These are phyloP conservation scores for Graphium colonna DNA, from an alignment of 2,888 invertebrate species.

Conservation along the genomic window DNA sequence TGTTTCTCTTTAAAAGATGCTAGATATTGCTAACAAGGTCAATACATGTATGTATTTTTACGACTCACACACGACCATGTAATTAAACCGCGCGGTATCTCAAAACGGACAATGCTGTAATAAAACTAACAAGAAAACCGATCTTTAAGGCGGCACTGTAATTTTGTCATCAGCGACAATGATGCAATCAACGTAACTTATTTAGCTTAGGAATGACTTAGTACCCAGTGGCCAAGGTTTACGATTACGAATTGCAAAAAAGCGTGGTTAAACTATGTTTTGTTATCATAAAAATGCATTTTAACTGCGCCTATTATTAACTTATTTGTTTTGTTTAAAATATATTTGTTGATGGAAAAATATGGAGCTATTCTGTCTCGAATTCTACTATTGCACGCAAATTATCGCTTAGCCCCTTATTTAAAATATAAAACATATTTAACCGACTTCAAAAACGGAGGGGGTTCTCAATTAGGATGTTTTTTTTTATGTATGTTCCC, in stretches of 20 bases:
- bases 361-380: too few species aligned
- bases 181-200: slow-evolving; percentile 36
- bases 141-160: slow-evolving; percentile 37
- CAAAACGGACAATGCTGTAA: slow-evolving; percentile 39
- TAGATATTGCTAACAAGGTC: too few species aligned
- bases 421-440: too few species aligned
- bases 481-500: too few species aligned
- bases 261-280: not conserved
- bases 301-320: not conserved
- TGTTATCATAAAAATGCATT: not conserved
- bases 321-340: not conserved
- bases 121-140: slow-evolving; percentile 38
- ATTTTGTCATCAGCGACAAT: slow-evolving; percentile 39
- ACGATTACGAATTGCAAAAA: slow-evolving; percentile 16
- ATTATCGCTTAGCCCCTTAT: too few species aligned
- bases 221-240: slow-evolving; percentile 18
- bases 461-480: too few species aligned
- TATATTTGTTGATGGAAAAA: too few species aligned
- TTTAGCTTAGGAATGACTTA: slow-evolving; percentile 18
- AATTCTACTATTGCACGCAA: too few species aligned
- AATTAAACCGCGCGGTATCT: slow-evolving; percentile 1
- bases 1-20: too few species aligned
- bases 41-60: too few species aligned
- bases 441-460: too few species aligned
- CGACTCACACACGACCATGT: not conserved